Base-by-base conservation (phyloP, 2,797 vertebrate species). In the Saxicola maurus region DNA sequence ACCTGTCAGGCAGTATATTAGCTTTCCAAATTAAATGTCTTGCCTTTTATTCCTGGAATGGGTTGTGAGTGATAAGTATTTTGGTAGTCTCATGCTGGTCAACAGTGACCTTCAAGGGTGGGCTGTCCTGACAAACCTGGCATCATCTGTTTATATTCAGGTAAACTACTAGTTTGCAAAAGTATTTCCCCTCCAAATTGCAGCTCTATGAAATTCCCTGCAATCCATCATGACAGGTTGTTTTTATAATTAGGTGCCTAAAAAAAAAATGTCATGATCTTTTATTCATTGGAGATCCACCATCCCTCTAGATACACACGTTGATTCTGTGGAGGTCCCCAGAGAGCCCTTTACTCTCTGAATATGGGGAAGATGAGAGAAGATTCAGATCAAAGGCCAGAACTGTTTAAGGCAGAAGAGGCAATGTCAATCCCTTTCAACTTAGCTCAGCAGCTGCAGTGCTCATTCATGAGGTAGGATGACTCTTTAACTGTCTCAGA, bases 311-410 rank as follows among this genome's bases (percentile, higher is more conserved):
- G 62, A 61, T 9, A 49, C 3, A 46, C 7, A 37, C 7, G 18
- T 33, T 64, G 27, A 77, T 10, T 73, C 43, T 57, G 10, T 69
- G 60, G 17, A 87, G 52, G 15, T 74, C 37, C 33, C 23, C 35
- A 53, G 33, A 71, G 72, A 66, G 15, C 59, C 11, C 14, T 81
- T 65, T 65, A 19, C 51, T 57, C 30, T 48, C 62, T 62, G 59
- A 57, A 35, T 30, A 20, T 2, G 3, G 7, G 6, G 1, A 82
- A 5, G 14, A 53, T 53, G 30, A 86, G 19, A 59, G 18, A 78
- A 27, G 17, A 71, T 91, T 80, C 51, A 42, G 17, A 64, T 86
- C 59, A 86, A 95, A 68, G 31, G 9, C 31, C 37, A 69, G 40
- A 19, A 62, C 2, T 79, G 16, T 37, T 82, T 78, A 73, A 92